Evolutionary conservation across 2,797 vertebrate genomes (phyloP), one percentile per base, ranked within the genome.

Genomic region (Macrochelys suwanniensis): DNA sequence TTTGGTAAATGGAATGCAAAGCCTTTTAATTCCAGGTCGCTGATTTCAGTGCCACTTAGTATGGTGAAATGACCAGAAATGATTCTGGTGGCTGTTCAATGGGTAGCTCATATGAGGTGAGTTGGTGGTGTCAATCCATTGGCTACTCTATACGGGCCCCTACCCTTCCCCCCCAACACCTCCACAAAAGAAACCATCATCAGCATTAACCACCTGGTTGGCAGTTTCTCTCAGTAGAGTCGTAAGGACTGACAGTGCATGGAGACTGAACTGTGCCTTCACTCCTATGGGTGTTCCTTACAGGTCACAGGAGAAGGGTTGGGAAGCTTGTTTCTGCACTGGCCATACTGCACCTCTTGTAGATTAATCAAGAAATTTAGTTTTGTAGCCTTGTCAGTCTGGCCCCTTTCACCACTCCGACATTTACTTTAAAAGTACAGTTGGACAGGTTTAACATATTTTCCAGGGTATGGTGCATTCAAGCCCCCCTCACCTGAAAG

Each of bases 311-410:
- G n/a, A 33, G 8, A 0, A 25, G 5, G 4, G 6, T 1, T 57
- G 25, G 23, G 7, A 11, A 47, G 19, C 61, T 5, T 71, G 45
- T 80, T 82, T 37, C 74, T 94, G 77, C 51, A 80, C 42, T 50
- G 54, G 47, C 3, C 13, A 7, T 0, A 0, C 0, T 47, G 6
- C 5, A 6, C 12, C 31, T 25, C 25, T 2, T 0, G 8, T 51
- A 31, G 53, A 3, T 76, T 68, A 71, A 49, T 80, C 9, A 4
- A 85, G 81, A 90, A 1, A 11, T 42, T 54, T 53, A 94, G 17
- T 15, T 56, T 59, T 90, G 51, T 53, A 90, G 61, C 2, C 3
- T 53, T 71, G 6, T 65, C 77, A 82, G 31, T 31, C n/a, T 86
- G 82, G 13, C 59, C 33, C 47, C n/a, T 86, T 74, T 65, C 42